Evolutionary conservation across 2,797 vertebrate species (phyloP).

Genomic region (Hapalemur alaotrensis): DNA sequence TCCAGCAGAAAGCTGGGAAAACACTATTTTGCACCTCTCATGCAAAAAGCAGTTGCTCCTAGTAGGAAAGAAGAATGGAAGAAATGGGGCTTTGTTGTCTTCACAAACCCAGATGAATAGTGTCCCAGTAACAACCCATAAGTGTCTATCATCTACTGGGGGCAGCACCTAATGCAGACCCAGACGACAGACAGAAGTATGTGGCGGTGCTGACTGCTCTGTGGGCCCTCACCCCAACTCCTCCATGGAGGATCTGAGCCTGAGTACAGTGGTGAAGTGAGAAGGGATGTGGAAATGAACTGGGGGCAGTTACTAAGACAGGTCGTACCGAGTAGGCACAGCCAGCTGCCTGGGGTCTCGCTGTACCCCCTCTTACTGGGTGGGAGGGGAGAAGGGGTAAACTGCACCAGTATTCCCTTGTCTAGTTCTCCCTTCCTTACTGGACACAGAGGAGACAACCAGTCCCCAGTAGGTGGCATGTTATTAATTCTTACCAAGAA

Average conservation of each 20-base stretch:
- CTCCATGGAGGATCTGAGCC: fast-evolving
- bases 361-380: background rate
- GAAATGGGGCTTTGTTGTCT: fast-evolving
- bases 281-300: too few species aligned
- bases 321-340: fast-evolving
- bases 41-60: background rate
- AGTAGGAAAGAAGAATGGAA: background rate
- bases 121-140: fast-evolving
- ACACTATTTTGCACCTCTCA: fast-evolving
- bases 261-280: fast-evolving
- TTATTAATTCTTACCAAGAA: background rate
- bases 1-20: background rate
- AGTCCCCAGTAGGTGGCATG: fast-evolving
- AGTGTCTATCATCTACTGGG: fast-evolving
- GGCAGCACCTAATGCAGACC: too few species aligned
- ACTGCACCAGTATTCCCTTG: fast-evolving
- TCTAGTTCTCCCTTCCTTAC: background rate
- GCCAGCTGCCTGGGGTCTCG: fast-evolving
- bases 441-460: background rate
- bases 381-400: fast-evolving
- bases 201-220: background rate
- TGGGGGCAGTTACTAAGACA: fast-evolving
- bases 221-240: fast-evolving
- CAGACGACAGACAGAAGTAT: background rate
- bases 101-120: background rate